Conservation (phyloP, 2,888 invertebrate genomes). For the Plagodis pulveraria region DNA sequence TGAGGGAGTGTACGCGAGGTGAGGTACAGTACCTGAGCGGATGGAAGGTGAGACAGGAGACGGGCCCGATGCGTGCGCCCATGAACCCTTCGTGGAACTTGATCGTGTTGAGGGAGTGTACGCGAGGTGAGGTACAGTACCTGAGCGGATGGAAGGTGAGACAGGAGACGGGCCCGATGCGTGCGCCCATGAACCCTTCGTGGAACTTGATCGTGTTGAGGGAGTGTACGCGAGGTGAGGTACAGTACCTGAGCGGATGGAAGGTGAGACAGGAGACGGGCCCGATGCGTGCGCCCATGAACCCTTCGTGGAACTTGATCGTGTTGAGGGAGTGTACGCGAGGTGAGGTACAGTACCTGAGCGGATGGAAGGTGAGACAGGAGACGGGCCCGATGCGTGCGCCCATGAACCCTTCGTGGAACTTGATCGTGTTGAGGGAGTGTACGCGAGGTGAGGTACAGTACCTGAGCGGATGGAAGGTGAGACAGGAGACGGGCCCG, state of each 20-base stretch:
- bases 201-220: conserved; percentile 94
- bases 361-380: conserved; percentile 95
- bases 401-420: conserved; percentile 95
- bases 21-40: conserved; percentile 84
- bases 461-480: conserved; percentile 93
- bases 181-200: conserved; percentile 93
- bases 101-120: conserved; percentile 92
- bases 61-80: conserved; percentile 93
- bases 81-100: conserved; percentile 96
- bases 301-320: conserved; percentile 96
- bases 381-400: conserved; percentile 94
- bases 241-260: conserved; percentile 89
- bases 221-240: too few species aligned
- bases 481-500: conserved; percentile 94
- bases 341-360: conserved; percentile 65
- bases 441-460: too few species aligned
- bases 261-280: conserved; percentile 95
- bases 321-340: too few species aligned
- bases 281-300: conserved; percentile 92
- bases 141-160: conserved; percentile 95
- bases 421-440: conserved; percentile 92
- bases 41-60: conserved; percentile 95
- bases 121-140: conserved; percentile 43
- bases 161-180: conserved; percentile 94
- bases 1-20: too few species aligned